Conservation (phyloP, 2,797 vertebrate species). For the Microctenopoma steveboyesi region DNA sequence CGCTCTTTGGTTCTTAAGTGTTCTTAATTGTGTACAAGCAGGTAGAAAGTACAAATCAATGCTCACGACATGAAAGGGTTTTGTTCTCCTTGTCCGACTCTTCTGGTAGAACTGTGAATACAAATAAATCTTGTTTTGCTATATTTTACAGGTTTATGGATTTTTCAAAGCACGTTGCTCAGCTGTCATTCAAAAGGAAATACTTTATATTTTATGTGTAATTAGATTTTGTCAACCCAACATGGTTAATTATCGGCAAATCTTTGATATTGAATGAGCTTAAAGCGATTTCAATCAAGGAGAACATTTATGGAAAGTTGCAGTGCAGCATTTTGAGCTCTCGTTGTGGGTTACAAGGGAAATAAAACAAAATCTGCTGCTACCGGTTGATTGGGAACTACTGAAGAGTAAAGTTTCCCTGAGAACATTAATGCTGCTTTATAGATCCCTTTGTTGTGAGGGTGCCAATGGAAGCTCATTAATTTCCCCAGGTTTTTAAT, state of each 20-base stretch:
- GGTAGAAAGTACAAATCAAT: slow-evolving; percentile 77
- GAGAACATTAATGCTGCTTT: slow-evolving; percentile 82
- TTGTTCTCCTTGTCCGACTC: slow-evolving; percentile 51
- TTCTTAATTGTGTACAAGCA: slow-evolving; percentile 82
- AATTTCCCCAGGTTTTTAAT: slow-evolving; percentile 83
- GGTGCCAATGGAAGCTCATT: slow-evolving; percentile 84
- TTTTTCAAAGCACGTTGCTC: slow-evolving; percentile 51
- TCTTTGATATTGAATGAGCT: slow-evolving; percentile 62
- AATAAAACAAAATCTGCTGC: slow-evolving; percentile 82
- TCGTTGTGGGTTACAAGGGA: slow-evolving; percentile 78
- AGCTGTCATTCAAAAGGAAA: slow-evolving; percentile 53
- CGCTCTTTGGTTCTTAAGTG: slow-evolving; percentile 83
- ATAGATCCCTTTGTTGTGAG: slow-evolving; percentile 84
- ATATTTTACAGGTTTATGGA: slow-evolving; percentile 58
- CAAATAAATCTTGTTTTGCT: slow-evolving; percentile 28
- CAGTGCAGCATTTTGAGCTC: slow-evolving; percentile 69
- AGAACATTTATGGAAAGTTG: slow-evolving; percentile 75
- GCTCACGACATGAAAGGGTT: slow-evolving; percentile 56
- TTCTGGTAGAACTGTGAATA: slow-evolving; percentile 25
- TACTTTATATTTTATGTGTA: slow-evolving; percentile 33
- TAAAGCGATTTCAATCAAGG: slow-evolving; percentile 67
- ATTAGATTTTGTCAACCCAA: slow-evolving; percentile 60
- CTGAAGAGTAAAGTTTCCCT: slow-evolving; percentile 82
- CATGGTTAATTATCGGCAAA: slow-evolving; percentile 70
- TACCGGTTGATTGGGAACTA: slow-evolving; percentile 83